These are phyloP conservation scores for Selenia dentaria DNA, from an alignment of 2,888 invertebrate species.

Conservation along the genomic window DNA sequence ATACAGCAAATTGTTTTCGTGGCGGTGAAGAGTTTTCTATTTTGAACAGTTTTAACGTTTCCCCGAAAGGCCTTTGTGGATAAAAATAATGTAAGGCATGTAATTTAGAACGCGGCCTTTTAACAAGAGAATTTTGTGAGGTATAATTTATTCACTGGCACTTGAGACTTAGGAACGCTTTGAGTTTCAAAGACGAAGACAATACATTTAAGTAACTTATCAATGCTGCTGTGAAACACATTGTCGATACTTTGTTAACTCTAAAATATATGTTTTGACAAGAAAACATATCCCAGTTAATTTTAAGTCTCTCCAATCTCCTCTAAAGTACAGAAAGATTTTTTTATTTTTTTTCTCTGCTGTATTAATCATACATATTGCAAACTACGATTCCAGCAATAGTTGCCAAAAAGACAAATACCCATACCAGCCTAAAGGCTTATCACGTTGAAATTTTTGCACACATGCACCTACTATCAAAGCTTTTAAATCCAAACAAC, in stretches of 20 bases:
- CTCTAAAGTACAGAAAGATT: too few species aligned
- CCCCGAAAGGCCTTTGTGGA: slow-evolving; percentile 31
- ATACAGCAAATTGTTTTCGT: slow-evolving; percentile 57
- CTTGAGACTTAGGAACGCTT: not conserved
- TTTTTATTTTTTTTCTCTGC: too few species aligned
- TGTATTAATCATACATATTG: too few species aligned
- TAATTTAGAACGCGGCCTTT: slow-evolving; percentile 31
- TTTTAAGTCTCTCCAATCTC: too few species aligned
- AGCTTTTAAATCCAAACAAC: slow-evolving; percentile 2
- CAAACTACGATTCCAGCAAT: not conserved
- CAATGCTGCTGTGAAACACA: too few species aligned
- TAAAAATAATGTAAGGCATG: slow-evolving; percentile 31
- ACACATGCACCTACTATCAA: slow-evolving; percentile 4
- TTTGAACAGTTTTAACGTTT: slow-evolving; percentile 32
- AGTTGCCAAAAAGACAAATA: not conserved
- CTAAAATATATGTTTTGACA: too few species aligned
- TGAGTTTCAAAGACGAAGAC: not conserved
- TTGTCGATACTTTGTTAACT: too few species aligned
- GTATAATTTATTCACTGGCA: not conserved
- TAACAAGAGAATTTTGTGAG: slow-evolving; percentile 7
- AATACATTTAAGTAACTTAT: not conserved
- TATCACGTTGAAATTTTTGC: slow-evolving; percentile 7
- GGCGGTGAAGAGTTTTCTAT: slow-evolving; percentile 39
- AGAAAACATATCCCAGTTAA: too few species aligned
- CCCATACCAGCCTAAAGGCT: slow-evolving; percentile 10